phyloP scores from a whole-genome alignment of 2,888 invertebrate genomes.

The Laothoe populi region DNA sequence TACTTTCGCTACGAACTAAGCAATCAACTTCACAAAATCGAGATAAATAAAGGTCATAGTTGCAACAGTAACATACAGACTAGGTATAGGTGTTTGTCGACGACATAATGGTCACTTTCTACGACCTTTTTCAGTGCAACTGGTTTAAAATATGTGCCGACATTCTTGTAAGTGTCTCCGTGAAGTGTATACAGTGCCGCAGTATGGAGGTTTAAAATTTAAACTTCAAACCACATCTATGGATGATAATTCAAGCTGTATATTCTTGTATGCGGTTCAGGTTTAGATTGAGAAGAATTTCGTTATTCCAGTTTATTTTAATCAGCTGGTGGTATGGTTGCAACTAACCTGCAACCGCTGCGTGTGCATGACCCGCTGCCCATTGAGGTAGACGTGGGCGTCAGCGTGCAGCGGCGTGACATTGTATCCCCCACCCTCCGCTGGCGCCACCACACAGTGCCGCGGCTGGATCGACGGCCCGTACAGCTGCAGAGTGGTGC shows the following conservation, averaged over 20 bases:
- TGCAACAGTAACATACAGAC: not conserved
- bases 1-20: no score
- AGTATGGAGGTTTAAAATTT: no score
- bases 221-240: no score
- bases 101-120: conserved; percentile 5
- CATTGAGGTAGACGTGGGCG: conserved; percentile 97
- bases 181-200: no score
- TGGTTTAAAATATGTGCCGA: not conserved
- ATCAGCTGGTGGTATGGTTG: not conserved
- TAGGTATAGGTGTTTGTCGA: not conserved
- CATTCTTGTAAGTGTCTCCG: not conserved
- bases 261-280: no score
- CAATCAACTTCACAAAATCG: no score
- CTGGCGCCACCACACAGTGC: conserved; percentile 97
- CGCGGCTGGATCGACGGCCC: conserved; percentile 97
- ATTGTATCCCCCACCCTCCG: conserved; percentile 96
- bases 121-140: not conserved
- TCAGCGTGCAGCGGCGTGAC: conserved; percentile 97
- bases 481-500: conserved; percentile 90
- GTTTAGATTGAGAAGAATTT: no score
- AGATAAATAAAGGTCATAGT: not conserved
- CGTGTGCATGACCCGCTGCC: conserved; percentile 95
- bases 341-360: conserved; percentile 91
- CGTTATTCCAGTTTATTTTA: no score
- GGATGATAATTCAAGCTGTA: no score